These are phyloP conservation scores for Phacellophora camtschatica DNA, from an alignment of 30 jellyfish, hydroid and myxozoan species.

Conservation along the genomic window DNA sequence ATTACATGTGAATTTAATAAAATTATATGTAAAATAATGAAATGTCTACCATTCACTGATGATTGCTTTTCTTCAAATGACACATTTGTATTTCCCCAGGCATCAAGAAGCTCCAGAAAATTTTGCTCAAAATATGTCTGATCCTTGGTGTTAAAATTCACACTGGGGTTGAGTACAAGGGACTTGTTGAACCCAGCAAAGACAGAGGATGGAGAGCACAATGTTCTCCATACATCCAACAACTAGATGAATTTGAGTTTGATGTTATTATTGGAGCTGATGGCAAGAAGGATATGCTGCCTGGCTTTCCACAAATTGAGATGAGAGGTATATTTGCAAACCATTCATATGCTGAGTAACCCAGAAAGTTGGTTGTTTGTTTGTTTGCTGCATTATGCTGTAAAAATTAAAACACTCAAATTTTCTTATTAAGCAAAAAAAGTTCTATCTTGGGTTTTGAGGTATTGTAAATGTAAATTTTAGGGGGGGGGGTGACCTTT, in stretches of 20 bases:
- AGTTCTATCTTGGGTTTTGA: too few relatives aligned
- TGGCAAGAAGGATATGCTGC: slow-evolving; percentile 94
- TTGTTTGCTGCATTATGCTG: too few relatives aligned
- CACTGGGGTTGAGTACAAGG: slow-evolving; percentile 67
- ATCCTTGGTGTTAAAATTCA: slow-evolving; percentile 85
- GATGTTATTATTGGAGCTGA: slow-evolving; percentile 93
- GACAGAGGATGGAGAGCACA: slow-evolving; percentile 81
- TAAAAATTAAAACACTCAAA: too few relatives aligned
- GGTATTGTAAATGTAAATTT: too few relatives aligned
- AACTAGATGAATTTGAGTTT: slow-evolving; percentile 61
- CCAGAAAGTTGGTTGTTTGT: neutral
- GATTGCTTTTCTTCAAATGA: too few relatives aligned
- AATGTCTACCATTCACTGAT: too few relatives aligned
- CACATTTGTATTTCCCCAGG: too few relatives aligned
- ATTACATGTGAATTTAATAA: too few relatives aligned
- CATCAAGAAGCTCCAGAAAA: slow-evolving; percentile 76
- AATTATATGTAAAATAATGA: too few relatives aligned
- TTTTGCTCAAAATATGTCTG: slow-evolving; percentile 75
- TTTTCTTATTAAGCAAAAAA: too few relatives aligned
- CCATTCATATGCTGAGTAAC: neutral
- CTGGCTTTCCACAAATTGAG: slow-evolving; percentile 98
- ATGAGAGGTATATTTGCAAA: slow-evolving; percentile 74
- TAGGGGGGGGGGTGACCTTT: too few relatives aligned
- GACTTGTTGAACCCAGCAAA: slow-evolving; percentile 84
- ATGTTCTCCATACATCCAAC: slow-evolving; percentile 68